A percentile compares a stretch with the other conserved stretches of the same genome.
Conservation (phyloP, 2,888 invertebrate genomes). For the Caradrina kadenii region DNA sequence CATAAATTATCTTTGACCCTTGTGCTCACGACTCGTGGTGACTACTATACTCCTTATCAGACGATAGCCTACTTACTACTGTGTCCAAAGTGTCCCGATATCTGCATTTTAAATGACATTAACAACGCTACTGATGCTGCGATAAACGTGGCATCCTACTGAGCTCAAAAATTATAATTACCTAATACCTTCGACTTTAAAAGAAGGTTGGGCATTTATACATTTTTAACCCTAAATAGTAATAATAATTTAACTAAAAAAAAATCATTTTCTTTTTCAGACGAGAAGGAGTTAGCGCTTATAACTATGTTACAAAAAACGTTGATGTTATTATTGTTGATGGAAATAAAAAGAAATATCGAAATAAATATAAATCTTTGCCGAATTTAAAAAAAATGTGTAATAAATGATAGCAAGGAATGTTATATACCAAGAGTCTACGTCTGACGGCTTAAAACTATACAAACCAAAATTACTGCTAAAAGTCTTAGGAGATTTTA, state of each 20-base stretch:
- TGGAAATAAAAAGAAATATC: slow-evolving; percentile 24
- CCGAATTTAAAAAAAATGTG: slow-evolving; percentile 43
- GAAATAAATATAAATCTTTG: slow-evolving; percentile 1
- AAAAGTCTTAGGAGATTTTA: slow-evolving; percentile 32
- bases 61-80: no score
- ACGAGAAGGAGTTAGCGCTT: slow-evolving; percentile 49
- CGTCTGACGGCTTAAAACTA: slow-evolving; percentile 34
- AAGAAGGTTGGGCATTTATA: no score
- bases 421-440: slow-evolving; percentile 49
- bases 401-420: slow-evolving; percentile 52
- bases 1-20: no score
- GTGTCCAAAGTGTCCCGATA: no score
- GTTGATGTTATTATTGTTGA: slow-evolving; percentile 23
- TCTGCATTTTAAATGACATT: no score
- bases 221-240: no score
- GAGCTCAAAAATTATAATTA: no score
- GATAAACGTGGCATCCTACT: no score
- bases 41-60: no score
- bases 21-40: no score
- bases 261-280: slow-evolving; percentile 31
- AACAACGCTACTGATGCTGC: no score
- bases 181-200: no score
- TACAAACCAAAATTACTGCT: slow-evolving; percentile 48
- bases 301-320: slow-evolving; percentile 47
- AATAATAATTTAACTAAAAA: background rate